These are phyloP conservation scores for Aurelia aurita complex sp. Pacific DNA, from an alignment of 30 jellyfish, hydroid and myxozoan species.

Conservation along the genomic window DNA sequence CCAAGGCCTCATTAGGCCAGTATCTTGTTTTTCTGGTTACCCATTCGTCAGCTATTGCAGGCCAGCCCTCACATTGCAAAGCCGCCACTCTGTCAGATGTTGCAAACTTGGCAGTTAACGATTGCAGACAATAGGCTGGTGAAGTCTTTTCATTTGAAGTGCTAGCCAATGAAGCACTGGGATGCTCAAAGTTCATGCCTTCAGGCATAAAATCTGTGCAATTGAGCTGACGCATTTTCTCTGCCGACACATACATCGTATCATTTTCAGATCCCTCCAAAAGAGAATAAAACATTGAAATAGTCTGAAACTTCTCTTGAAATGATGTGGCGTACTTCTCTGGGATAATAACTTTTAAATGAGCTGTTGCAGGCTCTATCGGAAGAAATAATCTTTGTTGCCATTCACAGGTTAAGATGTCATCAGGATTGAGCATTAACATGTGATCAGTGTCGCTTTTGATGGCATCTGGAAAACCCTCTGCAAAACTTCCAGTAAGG, in stretches of 20 bases:
- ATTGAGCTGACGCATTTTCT: background rate
- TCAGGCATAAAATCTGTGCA: constrained; percentile 15
- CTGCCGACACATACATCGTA: background rate
- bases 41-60: constrained; percentile 5
- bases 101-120: background rate
- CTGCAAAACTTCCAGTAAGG: constrained; percentile 17
- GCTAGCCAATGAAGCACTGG: constrained; percentile 5
- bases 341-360: constrained; percentile 8
- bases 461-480: constrained; percentile 20
- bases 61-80: constrained; percentile 7
- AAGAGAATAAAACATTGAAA: constrained; percentile 1
- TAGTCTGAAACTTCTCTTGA: background rate
- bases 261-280: background rate
- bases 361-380: constrained; percentile 9
- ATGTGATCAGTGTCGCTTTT: constrained; percentile 2
- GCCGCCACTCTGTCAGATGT: constrained; percentile 25
- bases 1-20: background rate
- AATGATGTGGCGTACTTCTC: background rate
- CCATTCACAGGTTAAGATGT: background rate
- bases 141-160: background rate
- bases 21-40: background rate
- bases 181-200: background rate
- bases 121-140: constrained; percentile 16
- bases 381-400: constrained; percentile 1
- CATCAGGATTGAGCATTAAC: constrained; percentile 2